phyloP scores from a whole-genome alignment of 1,140 invertebrate species.

The Procambarus clarkii region DNA sequence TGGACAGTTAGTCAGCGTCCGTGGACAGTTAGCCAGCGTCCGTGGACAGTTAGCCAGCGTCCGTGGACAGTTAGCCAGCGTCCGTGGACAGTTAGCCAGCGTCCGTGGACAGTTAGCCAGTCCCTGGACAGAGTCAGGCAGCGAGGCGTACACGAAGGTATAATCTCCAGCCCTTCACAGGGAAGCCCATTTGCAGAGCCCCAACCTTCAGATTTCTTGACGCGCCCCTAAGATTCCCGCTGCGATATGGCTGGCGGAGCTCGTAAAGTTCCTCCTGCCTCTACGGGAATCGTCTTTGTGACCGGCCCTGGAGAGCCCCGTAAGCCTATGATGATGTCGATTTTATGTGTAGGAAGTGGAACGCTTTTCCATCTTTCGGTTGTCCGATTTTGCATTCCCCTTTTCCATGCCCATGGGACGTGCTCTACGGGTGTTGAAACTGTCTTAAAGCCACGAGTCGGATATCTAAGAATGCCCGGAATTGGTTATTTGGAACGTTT shows the following conservation, averaged over 20 bases:
- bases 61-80: no score
- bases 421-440: neutral
- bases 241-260: slow-evolving; percentile 14
- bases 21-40: no score
- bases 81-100: no score
- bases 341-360: slow-evolving; percentile 21
- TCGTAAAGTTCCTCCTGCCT: slow-evolving; percentile 7
- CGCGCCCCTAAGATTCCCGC: slow-evolving; percentile 1
- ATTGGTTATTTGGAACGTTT: neutral
- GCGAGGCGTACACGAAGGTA: neutral
- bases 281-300: slow-evolving; percentile 22
- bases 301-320: neutral
- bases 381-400: neutral
- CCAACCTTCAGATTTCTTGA: slow-evolving; percentile 13
- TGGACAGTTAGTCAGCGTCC: no score
- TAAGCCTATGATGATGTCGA: slow-evolving; percentile 28
- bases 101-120: no score
- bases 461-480: neutral
- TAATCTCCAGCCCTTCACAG: neutral
- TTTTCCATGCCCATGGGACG: neutral
- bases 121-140: no score
- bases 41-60: no score
- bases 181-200: neutral
- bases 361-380: slow-evolving; percentile 18
- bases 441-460: no score